A percentile compares a stretch with the other conserved stretches of the same genome.
phyloP scores from a whole-genome alignment of 2,888 invertebrate genomes.

The Masnerella sp. region DNA sequence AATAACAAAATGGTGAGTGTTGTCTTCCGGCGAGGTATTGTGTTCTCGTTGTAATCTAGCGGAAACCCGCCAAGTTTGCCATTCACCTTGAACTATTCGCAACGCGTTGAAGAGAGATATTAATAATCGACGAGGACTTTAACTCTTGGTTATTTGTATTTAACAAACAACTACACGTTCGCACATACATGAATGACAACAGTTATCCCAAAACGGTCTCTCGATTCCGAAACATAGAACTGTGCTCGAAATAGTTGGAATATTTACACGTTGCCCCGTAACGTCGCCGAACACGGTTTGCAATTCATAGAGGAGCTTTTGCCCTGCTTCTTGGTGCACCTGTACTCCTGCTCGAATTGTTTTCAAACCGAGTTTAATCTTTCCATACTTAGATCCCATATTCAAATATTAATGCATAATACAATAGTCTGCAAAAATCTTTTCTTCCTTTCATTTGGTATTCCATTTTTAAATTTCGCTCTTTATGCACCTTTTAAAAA shows the following conservation, averaged over 20 bases:
- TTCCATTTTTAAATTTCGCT: no score
- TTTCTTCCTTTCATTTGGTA: no score
- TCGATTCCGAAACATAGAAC: slow-evolving; percentile 33
- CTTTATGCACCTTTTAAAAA: no score
- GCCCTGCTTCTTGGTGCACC: slow-evolving; percentile 18
- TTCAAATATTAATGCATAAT: neutral
- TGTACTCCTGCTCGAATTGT: slow-evolving; percentile 26
- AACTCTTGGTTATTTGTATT: slow-evolving; percentile 71
- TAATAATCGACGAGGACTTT: slow-evolving; percentile 71
- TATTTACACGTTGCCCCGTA: slow-evolving; percentile 34
- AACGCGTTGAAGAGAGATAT: slow-evolving; percentile 65
- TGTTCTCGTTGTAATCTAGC: slow-evolving; percentile 30
- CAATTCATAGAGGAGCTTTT: slow-evolving; percentile 32
- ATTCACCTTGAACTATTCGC: slow-evolving; percentile 47
- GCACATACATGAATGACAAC: slow-evolving; percentile 32
- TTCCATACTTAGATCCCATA: neutral
- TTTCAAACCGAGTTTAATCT: slow-evolving; percentile 27
- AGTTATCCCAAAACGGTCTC: slow-evolving; percentile 44
- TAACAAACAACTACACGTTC: slow-evolving; percentile 65
- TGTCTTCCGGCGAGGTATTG: slow-evolving; percentile 76
- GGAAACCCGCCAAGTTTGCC: slow-evolving; percentile 78
- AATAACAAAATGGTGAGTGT: slow-evolving; percentile 95
- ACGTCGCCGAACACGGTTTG: slow-evolving; percentile 12
- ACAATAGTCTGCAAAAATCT: neutral
- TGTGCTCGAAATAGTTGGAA: slow-evolving; percentile 51